Evolutionary conservation across 1,140 invertebrate genomes (phyloP), one percentile per base, ranked within the genome.

Genomic region (Triops longicaudatus): DNA sequence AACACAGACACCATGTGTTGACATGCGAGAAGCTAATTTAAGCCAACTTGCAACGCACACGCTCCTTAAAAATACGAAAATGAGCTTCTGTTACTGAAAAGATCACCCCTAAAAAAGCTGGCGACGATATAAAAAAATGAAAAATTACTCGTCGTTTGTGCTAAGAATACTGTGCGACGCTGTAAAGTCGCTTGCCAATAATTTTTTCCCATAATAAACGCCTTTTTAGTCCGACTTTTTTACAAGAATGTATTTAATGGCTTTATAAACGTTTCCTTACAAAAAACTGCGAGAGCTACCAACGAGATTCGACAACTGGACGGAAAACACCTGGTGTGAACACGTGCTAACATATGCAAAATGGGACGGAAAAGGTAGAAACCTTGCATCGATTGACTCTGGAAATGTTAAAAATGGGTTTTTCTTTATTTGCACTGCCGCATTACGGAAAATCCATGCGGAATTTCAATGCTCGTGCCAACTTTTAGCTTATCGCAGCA

Each of bases 1-100:
- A 63, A 63, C 50, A 63, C 50, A 63, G 50, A 63, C 50, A 63
- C 50, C 50, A 63, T 63, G 50, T 63, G 50, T 63, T 63, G 50
- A 63, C 50, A 63, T 63, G 17, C 50, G 50, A 63, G 50, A 63
- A 22, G 50, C 50, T 63, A 63, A 63, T 63, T 63, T 63, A 63
- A 63, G 50, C 50, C 50, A 63, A 63, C 50, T 63, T n/a, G 5
- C 14, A 63, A 63, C 17, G 50, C 50, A 17, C 50, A 63, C 50
- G 50, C 50, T 12, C 50, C 50, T 9, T 17, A 14, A 17, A 63
- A 63, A 63, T 22, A 22, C 17, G 50, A 63, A 63, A 63, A 63
- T 63, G 50, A 63, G 50, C 50, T 37, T 37, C 31, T 37, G 31
- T 7, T 37, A 7, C 31, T 37, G 31, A 37, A 37, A 37, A 37